A percentile compares a stretch with the other conserved stretches of the same genome.
These are phyloP conservation scores for Pedetes capensis DNA, from an alignment of 2,113 vertebrate species.

Conservation along the genomic window DNA sequence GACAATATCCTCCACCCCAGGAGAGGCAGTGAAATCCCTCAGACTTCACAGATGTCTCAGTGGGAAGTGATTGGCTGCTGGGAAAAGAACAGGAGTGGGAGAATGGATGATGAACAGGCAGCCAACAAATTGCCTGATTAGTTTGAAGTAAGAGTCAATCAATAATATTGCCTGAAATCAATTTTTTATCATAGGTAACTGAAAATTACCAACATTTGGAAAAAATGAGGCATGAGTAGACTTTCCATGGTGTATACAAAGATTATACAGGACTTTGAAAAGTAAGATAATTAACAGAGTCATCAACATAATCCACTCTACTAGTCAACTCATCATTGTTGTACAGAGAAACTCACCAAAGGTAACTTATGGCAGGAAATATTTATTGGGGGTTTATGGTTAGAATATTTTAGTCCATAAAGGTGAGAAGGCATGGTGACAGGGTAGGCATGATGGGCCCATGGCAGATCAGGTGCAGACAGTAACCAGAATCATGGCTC, in stretches of 20 bases:
- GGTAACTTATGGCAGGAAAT: too few species aligned
- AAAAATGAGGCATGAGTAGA: neutral
- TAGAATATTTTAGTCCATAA: too few species aligned
- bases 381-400: too few species aligned
- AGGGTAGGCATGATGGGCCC: too few species aligned
- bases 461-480: too few species aligned
- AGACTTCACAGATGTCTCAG: neutral
- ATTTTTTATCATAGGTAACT: neutral
- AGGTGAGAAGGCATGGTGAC: too few species aligned
- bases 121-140: neutral
- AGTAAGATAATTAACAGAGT: neutral
- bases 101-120: neutral
- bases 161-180: neutral
- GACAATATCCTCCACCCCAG: too few species aligned
- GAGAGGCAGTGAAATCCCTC: neutral
- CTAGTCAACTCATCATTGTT: too few species aligned
- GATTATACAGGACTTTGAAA: neutral
- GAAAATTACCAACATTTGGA: neutral
- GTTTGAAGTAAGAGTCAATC: neutral
- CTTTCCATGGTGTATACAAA: neutral
- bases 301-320: neutral
- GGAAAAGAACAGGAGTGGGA: neutral
- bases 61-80: neutral
- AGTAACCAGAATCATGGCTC: too few species aligned
- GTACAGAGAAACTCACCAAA: too few species aligned